Evolutionary conservation across 2,888 invertebrate species (phyloP).

Genomic region (Lasioglossum marginatum): DNA sequence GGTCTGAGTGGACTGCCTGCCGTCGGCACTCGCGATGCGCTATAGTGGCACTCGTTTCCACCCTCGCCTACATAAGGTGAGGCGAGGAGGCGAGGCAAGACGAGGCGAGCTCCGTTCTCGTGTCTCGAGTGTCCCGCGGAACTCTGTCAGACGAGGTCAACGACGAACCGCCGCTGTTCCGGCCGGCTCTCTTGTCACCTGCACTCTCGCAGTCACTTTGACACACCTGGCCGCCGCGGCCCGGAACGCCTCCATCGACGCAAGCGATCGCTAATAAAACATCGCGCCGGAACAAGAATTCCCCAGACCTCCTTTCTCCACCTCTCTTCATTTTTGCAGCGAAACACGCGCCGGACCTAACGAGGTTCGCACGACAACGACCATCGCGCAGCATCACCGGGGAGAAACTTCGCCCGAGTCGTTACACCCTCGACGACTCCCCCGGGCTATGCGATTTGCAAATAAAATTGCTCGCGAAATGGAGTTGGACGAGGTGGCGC

Average conservation of each 20-base stretch:
- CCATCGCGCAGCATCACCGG: not conserved
- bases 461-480: conserved; percentile 20
- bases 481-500: conserved; percentile 11
- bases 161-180: conserved; percentile 24
- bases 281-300: conserved; percentile 30
- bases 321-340: not conserved
- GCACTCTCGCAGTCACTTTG: conserved; percentile 43
- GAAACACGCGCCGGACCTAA: not conserved
- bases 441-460: not conserved
- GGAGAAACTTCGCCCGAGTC: conserved; percentile 1
- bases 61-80: conserved; percentile 20
- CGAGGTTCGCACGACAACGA: conserved; percentile 10
- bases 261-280: conserved; percentile 52
- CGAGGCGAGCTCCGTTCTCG: conserved; percentile 45
- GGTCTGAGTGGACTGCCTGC: conserved; percentile 69
- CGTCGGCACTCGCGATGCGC: conserved; percentile 66
- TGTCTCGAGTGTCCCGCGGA: conserved; percentile 65
- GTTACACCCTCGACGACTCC: conserved; percentile 20
- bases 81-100: not conserved
- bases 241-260: conserved; percentile 16
- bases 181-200: conserved; percentile 41
- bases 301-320: not conserved
- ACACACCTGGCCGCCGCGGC: conserved; percentile 16
- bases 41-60: conserved; percentile 67
- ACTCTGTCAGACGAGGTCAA: conserved; percentile 36